A percentile compares a stretch with the other conserved stretches of the same genome.
These are phyloP conservation scores for Anolis apletophallus DNA, from an alignment of 2,797 vertebrate species.

Conservation along the genomic window DNA sequence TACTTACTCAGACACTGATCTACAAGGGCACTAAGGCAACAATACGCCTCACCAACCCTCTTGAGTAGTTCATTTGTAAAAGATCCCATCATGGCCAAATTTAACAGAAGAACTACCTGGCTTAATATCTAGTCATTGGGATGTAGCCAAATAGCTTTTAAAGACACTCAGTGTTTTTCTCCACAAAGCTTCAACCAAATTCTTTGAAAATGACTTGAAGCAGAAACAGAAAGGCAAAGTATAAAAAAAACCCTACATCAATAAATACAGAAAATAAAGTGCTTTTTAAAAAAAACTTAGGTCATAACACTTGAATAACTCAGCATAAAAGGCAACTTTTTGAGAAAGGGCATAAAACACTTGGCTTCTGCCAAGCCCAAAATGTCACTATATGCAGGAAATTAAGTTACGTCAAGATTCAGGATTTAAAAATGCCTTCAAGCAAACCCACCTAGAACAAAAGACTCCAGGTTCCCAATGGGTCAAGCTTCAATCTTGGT, in stretches of 20 bases:
- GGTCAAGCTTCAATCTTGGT: neutral
- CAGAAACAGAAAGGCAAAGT: constrained; percentile 10
- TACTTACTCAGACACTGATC: neutral
- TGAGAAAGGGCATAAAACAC: neutral
- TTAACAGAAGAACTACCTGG: neutral
- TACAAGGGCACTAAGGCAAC: constrained; percentile 26
- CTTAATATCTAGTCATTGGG: neutral
- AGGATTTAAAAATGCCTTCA: neutral
- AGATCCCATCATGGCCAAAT: neutral
- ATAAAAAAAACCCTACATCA: neutral
- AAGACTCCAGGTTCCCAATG: neutral
- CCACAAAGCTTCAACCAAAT: neutral
- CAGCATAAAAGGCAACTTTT: constrained; percentile 11
- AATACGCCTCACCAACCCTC: neutral
- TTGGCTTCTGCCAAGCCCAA: neutral
- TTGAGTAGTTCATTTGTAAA: neutral
- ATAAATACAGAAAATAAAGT: constrained; percentile 30
- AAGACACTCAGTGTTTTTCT: constrained; percentile 4
- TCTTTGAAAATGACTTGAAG: constrained; percentile 7
- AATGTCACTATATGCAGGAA: neutral
- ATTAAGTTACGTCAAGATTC: constrained; percentile 12
- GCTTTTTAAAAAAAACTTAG: constrained; percentile 3
- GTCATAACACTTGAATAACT: neutral
- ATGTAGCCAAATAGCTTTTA: neutral
- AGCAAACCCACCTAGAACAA: neutral